Percentiles rank a stretch among this genome's conserved stretches.
phyloP scores from a whole-genome alignment of 2,888 invertebrate genomes.

The Chrysolina americana region DNA sequence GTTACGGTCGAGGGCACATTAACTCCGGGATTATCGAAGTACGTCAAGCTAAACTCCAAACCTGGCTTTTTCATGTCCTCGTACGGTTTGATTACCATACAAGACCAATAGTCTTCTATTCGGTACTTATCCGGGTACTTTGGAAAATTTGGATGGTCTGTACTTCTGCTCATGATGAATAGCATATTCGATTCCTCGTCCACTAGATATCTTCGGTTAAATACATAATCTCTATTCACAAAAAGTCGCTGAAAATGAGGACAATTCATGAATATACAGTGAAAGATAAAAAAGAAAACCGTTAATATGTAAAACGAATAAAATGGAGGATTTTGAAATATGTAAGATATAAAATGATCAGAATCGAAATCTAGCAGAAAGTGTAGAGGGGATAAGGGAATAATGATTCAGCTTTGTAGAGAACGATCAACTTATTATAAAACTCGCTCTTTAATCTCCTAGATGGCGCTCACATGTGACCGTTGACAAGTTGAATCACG shows the following conservation, averaged over 20 bases:
- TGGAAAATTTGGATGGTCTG: slow-evolving; percentile 81
- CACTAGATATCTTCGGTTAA: slow-evolving; percentile 78
- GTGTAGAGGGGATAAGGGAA: too few relatives aligned
- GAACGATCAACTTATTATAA: too few relatives aligned
- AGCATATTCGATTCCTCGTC: slow-evolving; percentile 75
- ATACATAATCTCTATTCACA: slow-evolving; percentile 90
- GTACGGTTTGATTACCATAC: slow-evolving; percentile 85
- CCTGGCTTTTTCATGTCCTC: slow-evolving; percentile 76
- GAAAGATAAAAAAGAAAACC: too few relatives aligned
- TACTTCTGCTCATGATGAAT: slow-evolving; percentile 79
- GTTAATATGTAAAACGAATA: too few relatives aligned
- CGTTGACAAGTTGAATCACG: too few relatives aligned
- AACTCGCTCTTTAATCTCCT: too few relatives aligned
- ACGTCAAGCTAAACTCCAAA: slow-evolving; percentile 87
- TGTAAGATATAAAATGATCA: too few relatives aligned
- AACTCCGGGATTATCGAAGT: slow-evolving; percentile 89
- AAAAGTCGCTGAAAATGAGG: slow-evolving; percentile 78
- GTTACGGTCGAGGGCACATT: slow-evolving; percentile 81
- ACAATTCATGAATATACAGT: too few relatives aligned
- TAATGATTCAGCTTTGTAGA: too few relatives aligned
- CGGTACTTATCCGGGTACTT: slow-evolving; percentile 78
- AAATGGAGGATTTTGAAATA: too few relatives aligned
- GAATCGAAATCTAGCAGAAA: too few relatives aligned
- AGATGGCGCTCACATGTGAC: too few relatives aligned
- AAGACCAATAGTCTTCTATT: slow-evolving; percentile 87